Evolutionary conservation across 2,888 invertebrate genomes (phyloP).

Genomic region (Parnassius mnemosyne): DNA sequence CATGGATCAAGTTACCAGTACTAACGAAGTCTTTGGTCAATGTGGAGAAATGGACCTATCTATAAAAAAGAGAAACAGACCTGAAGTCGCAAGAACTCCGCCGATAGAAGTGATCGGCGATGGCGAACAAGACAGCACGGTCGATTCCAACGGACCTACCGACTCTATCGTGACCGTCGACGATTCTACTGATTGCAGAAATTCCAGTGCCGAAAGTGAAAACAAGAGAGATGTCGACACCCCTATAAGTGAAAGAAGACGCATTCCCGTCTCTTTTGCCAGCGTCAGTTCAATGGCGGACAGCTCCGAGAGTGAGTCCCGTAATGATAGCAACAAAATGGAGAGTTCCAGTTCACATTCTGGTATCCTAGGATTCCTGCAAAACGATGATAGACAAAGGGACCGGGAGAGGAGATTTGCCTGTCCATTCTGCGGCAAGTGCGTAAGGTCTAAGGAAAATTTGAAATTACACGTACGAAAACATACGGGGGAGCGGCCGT

Average conservation of each 20-base stretch:
- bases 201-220: constrained; percentile 66
- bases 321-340: constrained; percentile 67
- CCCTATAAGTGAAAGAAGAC: constrained; percentile 52
- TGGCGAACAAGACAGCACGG: constrained; percentile 86
- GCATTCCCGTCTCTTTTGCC: constrained; percentile 73
- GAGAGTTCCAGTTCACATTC: constrained; percentile 80
- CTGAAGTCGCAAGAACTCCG: constrained; percentile 69
- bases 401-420: constrained; percentile 90
- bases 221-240: constrained; percentile 56
- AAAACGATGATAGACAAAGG: constrained; percentile 75
- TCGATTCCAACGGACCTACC: constrained; percentile 83
- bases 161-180: constrained; percentile 73
- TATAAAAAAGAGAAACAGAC: constrained; percentile 71
- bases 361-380: constrained; percentile 83
- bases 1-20: constrained; percentile 86
- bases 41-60: constrained; percentile 81
- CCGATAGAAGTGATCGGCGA: constrained; percentile 72
- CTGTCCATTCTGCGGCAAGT: constrained; percentile 94
- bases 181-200: constrained; percentile 71
- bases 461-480: constrained; percentile 92
- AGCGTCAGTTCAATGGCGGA: constrained; percentile 78
- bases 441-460: constrained; percentile 93
- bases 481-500: constrained; percentile 93
- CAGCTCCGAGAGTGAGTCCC: constrained; percentile 75
- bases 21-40: constrained; percentile 82